Evolutionary conservation across 2,113 vertebrate species (phyloP).

Genomic region (Lophius piscatorius): DNA sequence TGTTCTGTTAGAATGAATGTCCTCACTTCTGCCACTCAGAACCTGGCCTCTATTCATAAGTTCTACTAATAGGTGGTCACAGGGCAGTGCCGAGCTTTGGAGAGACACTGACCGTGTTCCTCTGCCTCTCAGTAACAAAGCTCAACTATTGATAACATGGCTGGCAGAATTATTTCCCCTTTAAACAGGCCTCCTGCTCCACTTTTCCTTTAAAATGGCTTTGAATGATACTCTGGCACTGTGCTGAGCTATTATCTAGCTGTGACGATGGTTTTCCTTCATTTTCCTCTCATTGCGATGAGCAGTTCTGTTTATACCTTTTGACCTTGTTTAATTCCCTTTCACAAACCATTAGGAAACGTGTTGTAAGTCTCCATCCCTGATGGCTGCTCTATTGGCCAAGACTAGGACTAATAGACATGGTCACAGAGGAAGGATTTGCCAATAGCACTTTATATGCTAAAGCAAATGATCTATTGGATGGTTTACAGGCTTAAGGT

Average conservation of each 20-base stretch:
- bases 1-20: conserved; percentile 27
- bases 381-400: conserved; percentile 59
- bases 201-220: conserved; percentile 36
- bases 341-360: conserved; percentile 45
- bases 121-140: conserved; percentile 25
- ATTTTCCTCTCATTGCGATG: conserved; percentile 23
- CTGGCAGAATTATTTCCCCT: conserved; percentile 42
- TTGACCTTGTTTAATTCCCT: conserved; percentile 65
- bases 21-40: conserved; percentile 51
- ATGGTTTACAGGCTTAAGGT: conserved; percentile 39
- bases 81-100: conserved; percentile 29
- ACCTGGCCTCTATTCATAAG: conserved; percentile 49
- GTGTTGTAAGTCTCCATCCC: conserved; percentile 60
- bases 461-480: conserved; percentile 45
- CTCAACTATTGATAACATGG: conserved; percentile 42
- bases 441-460: conserved; percentile 56
- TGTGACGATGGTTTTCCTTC: conserved; percentile 3
- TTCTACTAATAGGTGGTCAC: conserved; percentile 32
- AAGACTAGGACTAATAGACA: conserved; percentile 58
- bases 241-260: conserved; percentile 18
- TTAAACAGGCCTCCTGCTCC: conserved; percentile 20
- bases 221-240: conserved; percentile 24
- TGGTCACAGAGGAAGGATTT: conserved; percentile 53
- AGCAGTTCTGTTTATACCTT: conserved; percentile 30
- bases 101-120: conserved; percentile 22